Evolutionary conservation across 1,140 invertebrate species (phyloP), one percentile per base, ranked within the genome.

Genomic region (Temnothorax longispinosus): DNA sequence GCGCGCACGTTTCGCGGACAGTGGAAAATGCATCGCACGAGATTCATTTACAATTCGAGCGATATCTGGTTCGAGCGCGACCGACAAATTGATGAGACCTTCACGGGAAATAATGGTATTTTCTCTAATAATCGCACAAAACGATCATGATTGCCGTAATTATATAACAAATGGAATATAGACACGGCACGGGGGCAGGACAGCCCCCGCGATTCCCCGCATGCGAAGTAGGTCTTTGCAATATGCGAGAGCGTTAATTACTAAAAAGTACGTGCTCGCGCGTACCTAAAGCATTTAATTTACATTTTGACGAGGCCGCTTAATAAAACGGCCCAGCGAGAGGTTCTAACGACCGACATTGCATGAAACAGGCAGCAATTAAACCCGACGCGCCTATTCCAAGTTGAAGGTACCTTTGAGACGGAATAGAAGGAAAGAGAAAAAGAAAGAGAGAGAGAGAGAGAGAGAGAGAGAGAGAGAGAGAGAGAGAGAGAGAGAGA

Each of bases 361-460:
- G 88, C 86, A 47, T 80, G 67, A 88, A 87, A 88, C 58, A 47
- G 56, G 2, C 81, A 81, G 89, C 84, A 93, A 93, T 93, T 93
- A 93, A 93, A 91, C 84, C 71, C 74, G 71, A 76, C 75, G 60
- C 72, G 85, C 69, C 78, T 89, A 89, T 89, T 86, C 82, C 87
- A 69, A 86, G 89, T 62, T 82, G 74, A 74, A 88, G 65, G 77
- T 84, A 87, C 60, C 54, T 74, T 52, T 60, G 50, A 86, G 27
- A 41, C 52, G 67, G 3, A 75, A 41, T 65, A 35, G 35, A 65
- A 72, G 67, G 15, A 35, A 44, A 74, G 47, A 27, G 60, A 32
- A 8, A 69, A 27, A 38, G 65, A 54, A 62, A 84, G 1, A 27
- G 18, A 32, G 27, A 35, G 65, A 54, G 56, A 84, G 15, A 44